Evolutionary conservation across 2,888 invertebrate genomes (phyloP).

Genomic region (Drosophila pegasa): DNA sequence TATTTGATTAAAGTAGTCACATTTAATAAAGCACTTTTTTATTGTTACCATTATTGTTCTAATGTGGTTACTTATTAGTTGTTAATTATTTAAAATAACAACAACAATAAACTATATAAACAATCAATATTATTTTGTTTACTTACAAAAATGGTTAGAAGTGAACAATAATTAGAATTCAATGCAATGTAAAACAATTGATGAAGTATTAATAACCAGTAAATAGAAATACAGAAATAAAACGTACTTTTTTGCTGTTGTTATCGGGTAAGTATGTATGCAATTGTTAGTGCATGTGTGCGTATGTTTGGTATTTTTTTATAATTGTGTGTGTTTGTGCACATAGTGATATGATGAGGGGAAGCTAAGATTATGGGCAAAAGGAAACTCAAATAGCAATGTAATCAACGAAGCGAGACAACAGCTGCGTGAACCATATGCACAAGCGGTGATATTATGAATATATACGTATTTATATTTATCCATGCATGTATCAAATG

Average conservation of each 20-base stretch:
- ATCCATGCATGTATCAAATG: conserved; percentile 36
- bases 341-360: conserved; percentile 16
- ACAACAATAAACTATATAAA: background rate
- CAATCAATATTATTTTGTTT: no score
- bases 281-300: background rate
- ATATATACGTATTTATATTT: conserved; percentile 17
- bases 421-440: conserved; percentile 52
- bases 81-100: background rate
- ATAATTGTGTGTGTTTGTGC: background rate
- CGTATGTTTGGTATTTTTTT: background rate
- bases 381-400: conserved; percentile 47
- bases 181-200: background rate
- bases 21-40: background rate
- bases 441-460: conserved; percentile 1
- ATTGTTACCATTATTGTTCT: background rate
- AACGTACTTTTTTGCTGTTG: conserved; percentile 17
- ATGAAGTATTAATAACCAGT: conserved; percentile 25
- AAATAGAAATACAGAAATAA: conserved; percentile 12
- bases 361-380: conserved; percentile 41
- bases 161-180: background rate
- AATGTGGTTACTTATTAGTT: background rate
- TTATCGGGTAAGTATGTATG: conserved; percentile 33
- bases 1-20: background rate
- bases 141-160: no score
- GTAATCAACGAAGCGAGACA: conserved; percentile 61